phyloP scores from a whole-genome alignment of 2,888 invertebrate genomes.

The Amphipyra tragopoginis region DNA sequence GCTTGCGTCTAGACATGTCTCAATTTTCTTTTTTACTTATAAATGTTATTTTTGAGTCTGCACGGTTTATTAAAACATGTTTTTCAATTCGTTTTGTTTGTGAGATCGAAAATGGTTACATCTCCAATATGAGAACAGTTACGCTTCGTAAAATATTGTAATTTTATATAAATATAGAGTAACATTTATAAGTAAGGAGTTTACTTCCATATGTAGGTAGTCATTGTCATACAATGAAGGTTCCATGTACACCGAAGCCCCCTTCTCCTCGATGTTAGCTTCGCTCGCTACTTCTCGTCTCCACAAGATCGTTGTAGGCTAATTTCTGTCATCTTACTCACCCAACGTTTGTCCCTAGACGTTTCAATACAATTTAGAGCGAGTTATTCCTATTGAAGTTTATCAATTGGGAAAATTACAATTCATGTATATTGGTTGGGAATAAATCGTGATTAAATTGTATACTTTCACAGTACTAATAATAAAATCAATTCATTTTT shows the following conservation, averaged over 20 bases:
- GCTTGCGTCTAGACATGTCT: constrained; percentile 16
- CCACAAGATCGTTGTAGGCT: constrained; percentile 18
- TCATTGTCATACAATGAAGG: constrained; percentile 18
- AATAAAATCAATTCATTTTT: constrained; percentile 42
- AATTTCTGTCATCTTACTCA: constrained; percentile 14
- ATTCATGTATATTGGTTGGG: constrained; percentile 9
- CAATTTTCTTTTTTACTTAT: constrained; percentile 51
- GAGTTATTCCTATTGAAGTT: constrained; percentile 3
- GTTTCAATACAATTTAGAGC: constrained; percentile 25
- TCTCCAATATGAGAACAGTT: constrained; percentile 53
- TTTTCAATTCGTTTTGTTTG: constrained; percentile 24
- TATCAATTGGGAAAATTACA: constrained; percentile 2
- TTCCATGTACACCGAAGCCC: constrained; percentile 18
- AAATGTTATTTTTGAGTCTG: constrained; percentile 51
- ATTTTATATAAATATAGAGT: constrained; percentile 54
- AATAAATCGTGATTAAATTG: constrained; percentile 7
- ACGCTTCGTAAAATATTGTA: constrained; percentile 53
- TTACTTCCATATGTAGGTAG: constrained; percentile 28
- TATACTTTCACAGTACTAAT: constrained; percentile 30
- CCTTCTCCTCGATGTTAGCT: constrained; percentile 17
- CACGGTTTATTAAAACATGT: constrained; percentile 28
- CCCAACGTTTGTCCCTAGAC: constrained; percentile 13
- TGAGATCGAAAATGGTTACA: constrained; percentile 24
- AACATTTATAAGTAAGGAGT: constrained; percentile 56
- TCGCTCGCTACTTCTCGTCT: constrained; percentile 14